Evolutionary conservation across 2,797 vertebrate genomes (phyloP).

Genomic region (Micromesistius poutassou): DNA sequence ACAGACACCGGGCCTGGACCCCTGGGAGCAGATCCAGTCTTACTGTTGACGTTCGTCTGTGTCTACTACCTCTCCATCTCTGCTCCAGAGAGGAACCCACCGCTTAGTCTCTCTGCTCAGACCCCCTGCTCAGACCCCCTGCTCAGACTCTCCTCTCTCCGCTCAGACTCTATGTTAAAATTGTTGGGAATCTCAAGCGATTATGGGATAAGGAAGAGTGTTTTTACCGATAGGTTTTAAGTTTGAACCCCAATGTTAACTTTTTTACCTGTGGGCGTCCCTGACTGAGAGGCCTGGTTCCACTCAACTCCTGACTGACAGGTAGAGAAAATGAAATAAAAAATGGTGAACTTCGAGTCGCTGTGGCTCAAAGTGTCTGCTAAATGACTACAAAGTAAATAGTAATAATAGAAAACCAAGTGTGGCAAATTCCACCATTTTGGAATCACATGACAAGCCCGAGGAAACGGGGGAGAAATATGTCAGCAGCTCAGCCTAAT

Average conservation of each 20-base stretch:
- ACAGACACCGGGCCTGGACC: too few species aligned
- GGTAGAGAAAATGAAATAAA: neutral
- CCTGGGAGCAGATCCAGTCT: neutral
- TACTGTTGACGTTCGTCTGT: neutral
- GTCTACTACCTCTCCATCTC: neutral
- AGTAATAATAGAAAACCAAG: neutral
- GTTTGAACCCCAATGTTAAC: neutral
- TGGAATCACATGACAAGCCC: neutral
- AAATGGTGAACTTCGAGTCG: neutral
- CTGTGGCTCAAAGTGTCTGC: neutral
- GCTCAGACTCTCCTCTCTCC: neutral
- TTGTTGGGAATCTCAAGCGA: neutral
- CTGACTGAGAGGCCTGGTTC: neutral
- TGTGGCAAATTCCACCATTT: neutral
- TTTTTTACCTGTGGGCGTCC: neutral
- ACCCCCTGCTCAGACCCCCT: neutral
- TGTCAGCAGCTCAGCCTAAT: constrained; percentile 1
- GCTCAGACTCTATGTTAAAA: neutral
- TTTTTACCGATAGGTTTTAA: neutral
- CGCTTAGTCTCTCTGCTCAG: neutral
- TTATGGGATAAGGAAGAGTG: neutral
- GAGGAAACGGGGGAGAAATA: neutral
- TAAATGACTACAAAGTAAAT: neutral
- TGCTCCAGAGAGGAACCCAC: neutral
- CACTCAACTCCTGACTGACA: neutral